Evolutionary conservation across 2,888 invertebrate genomes (phyloP), one percentile per base, ranked within the genome.

Genomic region (Camptogramma bilineatum): DNA sequence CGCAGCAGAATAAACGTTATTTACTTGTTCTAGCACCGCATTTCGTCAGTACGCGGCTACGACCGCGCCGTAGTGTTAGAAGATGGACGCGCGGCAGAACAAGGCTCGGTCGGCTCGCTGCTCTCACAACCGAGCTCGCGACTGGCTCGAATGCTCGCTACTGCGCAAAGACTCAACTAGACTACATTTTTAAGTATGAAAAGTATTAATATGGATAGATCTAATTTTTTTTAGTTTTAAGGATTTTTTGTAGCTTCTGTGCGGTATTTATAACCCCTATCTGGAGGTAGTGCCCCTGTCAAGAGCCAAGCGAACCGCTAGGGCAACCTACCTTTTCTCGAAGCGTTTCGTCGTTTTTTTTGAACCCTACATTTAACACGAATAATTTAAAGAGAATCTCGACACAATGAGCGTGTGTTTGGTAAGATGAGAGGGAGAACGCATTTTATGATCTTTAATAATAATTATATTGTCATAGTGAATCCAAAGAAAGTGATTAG

Each of bases 1-100:
- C n/a, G n/a, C n/a, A n/a, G n/a, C n/a, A n/a, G n/a, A n/a, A n/a
- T n/a, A n/a, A n/a, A n/a, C n/a, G n/a, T n/a, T n/a, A n/a, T n/a
- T 28, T 18, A 8, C 17, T 59, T 52, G 42, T 85, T 85, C 13
- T 86, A 96, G 96, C 97, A 97, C 83, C 96, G 96, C 17, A 90
- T 96, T 62, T 94, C 95, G n/a, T 96, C 96, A 1, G 94, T 97
- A 64, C 90, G 96, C 67, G 94, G 95, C 63, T 96, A 95, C 86
- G 95, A 96, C 80, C 94, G 95, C 69, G 94, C 96, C 60, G 88
- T 96, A 68, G 95, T 97, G 50, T 83, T 97, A 76, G 96, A 96
- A 62, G 94, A 94, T 66, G 96, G 97, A 0, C 87, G 91, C 69
- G 91, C 96, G 55, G 94, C 94, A 31, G 96, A 96, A 83, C 95